Percentiles rank a stretch among this genome's conserved stretches.
phyloP scores from a whole-genome alignment of 2,888 invertebrate genomes.

The Torymus tubicola region DNA sequence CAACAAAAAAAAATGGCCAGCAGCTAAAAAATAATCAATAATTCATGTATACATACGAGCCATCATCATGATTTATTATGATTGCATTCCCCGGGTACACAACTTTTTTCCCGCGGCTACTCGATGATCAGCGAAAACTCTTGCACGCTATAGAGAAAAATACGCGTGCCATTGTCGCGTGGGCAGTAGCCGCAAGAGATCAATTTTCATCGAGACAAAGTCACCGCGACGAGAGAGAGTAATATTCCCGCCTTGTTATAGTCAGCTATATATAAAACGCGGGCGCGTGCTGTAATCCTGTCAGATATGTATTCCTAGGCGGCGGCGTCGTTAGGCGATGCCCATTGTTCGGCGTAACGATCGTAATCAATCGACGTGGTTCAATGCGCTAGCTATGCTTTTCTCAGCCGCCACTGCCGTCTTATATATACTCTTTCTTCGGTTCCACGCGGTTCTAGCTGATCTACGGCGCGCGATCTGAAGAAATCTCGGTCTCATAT shows the following conservation, averaged over 20 bases:
- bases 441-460: neutral
- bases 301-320: constrained; percentile 31
- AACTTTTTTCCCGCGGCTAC: neutral
- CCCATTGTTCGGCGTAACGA: constrained; percentile 71
- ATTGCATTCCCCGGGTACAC: neutral
- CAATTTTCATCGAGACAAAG: constrained; percentile 65
- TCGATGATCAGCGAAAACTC: constrained; percentile 12
- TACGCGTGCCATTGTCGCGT: constrained; percentile 6
- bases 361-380: constrained; percentile 70
- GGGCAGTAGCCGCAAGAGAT: constrained; percentile 58
- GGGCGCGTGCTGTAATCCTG: constrained; percentile 22
- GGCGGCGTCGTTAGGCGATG: constrained; percentile 62
- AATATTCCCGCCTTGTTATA: constrained; percentile 60
- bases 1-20: no score
- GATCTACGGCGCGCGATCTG: constrained; percentile 37
- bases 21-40: no score
- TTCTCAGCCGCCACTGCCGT: constrained; percentile 6
- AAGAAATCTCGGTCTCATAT: constrained; percentile 40
- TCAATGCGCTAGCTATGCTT: constrained; percentile 59
- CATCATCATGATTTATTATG: no score
- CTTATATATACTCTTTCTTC: constrained; percentile 4
- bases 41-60: no score
- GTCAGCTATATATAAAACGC: constrained; percentile 48
- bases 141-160: neutral
- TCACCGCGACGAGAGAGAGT: constrained; percentile 37